Base-by-base conservation (phyloP, 2,888 invertebrate species). In the Mactromeris polynyma region DNA sequence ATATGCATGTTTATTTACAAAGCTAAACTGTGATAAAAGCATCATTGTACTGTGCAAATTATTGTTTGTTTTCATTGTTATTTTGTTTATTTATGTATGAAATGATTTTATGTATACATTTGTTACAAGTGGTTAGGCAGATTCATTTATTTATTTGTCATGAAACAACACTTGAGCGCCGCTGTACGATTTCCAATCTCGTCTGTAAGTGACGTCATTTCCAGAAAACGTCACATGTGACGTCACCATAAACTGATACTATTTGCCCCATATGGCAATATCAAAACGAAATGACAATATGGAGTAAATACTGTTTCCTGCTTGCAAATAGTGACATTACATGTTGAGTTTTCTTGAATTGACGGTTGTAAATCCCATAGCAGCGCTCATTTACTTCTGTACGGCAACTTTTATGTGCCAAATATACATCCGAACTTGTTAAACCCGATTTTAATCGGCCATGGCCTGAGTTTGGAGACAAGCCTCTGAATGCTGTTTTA, bases 61-160 rank as follows among this genome's bases (percentile, higher is more conserved):
- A 36, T 33, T 73, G 31, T 73, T 26, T 73, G 31, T 73, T 69
- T 73, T 73, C 36, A 19, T 73, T 73, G 36, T 73, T 73, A 73
- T 73, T 58, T 73, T 73, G 36, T 73, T 73, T 36, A 73, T 36
- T 73, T 33, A 36, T 73, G 73, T 73, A 73, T 36, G 73, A 73
- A 73, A 73, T 73, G 73, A 73, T 33, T 33, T 36, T 36, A 73
- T 73, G 11, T 73, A 73, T 73, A 33, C 73, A 11, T 14, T 36
- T 73, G 73, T 73, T 73, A 73, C 73, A 17, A 33, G 3, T n/a
- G 26, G 26, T 64, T 4, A 26, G 2, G 26, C 21, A 64, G 26
- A 64, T n/a, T 26, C 58, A 64, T 73, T 36, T 73, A 19, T 73
- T 33, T 36, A 73, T 19, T 9, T 73, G 11, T 7, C 11, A n/a